These are phyloP conservation scores for Clitarchus hookeri DNA, from an alignment of 2,888 invertebrate species.

Conservation along the genomic window DNA sequence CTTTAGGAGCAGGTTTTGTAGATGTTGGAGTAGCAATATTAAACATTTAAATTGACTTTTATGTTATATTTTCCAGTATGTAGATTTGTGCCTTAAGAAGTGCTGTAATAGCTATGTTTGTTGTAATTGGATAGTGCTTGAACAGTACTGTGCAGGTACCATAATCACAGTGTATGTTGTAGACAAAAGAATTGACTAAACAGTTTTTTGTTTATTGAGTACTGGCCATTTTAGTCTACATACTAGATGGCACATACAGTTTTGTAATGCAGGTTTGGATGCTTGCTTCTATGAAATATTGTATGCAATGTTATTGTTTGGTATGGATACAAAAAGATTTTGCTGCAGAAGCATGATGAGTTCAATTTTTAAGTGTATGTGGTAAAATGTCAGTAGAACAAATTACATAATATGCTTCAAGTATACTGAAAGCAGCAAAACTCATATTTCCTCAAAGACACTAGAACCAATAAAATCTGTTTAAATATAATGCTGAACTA, in stretches of 20 bases:
- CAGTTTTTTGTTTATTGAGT: background rate
- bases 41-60: background rate
- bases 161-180: background rate
- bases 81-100: conserved; percentile 6
- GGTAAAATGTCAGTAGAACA: background rate
- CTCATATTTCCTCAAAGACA: too few relatives aligned
- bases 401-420: too few relatives aligned
- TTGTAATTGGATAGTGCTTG: conserved; percentile 8
- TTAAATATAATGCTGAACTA: too few relatives aligned
- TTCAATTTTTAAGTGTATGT: background rate
- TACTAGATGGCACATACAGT: background rate
- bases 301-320: background rate
- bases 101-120: background rate
- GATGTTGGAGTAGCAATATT: background rate
- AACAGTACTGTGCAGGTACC: background rate
- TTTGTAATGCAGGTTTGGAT: background rate
- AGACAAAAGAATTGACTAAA: background rate
- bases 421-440: too few relatives aligned
- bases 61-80: background rate
- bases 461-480: too few relatives aligned
- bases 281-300: background rate
- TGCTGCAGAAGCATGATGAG: background rate
- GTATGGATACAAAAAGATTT: background rate
- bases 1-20: conserved; percentile 2
- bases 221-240: background rate